Evolutionary conservation across 2,888 invertebrate genomes (phyloP), one percentile per base, ranked within the genome.

Genomic region (Patella caerulea): DNA sequence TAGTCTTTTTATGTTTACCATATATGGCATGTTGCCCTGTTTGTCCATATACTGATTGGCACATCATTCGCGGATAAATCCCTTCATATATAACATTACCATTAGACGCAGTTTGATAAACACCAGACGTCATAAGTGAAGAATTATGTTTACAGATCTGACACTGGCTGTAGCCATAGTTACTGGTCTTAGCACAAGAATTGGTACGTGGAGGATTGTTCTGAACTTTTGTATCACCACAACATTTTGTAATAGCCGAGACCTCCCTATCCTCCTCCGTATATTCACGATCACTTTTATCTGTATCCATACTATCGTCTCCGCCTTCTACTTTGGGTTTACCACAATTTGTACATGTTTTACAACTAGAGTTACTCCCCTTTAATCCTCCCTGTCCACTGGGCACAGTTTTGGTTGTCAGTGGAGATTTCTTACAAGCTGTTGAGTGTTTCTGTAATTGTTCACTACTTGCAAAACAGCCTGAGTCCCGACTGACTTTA

Each of bases 391-490:
- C 77, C n/a, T 72, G 78, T 14, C 52, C 24, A 15, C 72, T 56
- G 3, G 71, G 2, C 17, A 77, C 71, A 9, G 73, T 56, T 19
- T 72, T 11, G 52, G 17, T 17, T 72, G 74, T 4, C 15, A 34
- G 53, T 15, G 55, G 56, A 12, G 74, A 65, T 65, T 65, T 65
- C 19, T 65, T 65, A 14, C 14, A 24, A 52, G 52, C 70, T 29
- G 71, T 59, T 15, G 76, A 15, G n/a, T 71, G 65, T 53, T 82
- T 77, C 79, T 83, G 84, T 19, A 82, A 74, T 24, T 84, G 86
- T 76, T 91, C 91, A 82, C 86, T 88, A 78, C 91, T 90, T 79
- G 90, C 89, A 81, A 90, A 91, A 78, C 91, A 91, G 9, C 91
- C 91, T 11, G 91, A 91, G 79, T 91, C 91, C 74, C 89, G 82